Evolutionary conservation across 2,888 invertebrate species (phyloP).

Genomic region (Plutella xylostella): DNA sequence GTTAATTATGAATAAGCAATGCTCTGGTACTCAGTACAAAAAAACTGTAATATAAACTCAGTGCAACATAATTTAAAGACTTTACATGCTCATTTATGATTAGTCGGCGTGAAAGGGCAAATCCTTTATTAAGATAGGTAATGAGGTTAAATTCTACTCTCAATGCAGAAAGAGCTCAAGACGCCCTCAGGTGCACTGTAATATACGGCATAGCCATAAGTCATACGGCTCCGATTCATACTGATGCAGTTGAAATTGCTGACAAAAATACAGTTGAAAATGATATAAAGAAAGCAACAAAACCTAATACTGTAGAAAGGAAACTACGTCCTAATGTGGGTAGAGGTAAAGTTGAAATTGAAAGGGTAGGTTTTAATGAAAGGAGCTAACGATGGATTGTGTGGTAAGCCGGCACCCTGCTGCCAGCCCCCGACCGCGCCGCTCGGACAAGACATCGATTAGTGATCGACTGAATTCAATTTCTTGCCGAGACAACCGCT

Average conservation of each 20-base stretch:
- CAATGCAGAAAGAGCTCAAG: slow-evolving; percentile 35
- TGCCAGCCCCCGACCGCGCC: slow-evolving; percentile 66
- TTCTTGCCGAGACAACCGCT: slow-evolving; percentile 61
- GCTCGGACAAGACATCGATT: slow-evolving; percentile 70
- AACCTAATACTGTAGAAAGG: slow-evolving; percentile 42
- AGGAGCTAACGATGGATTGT: slow-evolving; percentile 71
- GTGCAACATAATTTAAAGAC: slow-evolving; percentile 67
- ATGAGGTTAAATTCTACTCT: slow-evolving; percentile 60
- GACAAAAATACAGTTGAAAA: slow-evolving; percentile 65
- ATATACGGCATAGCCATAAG: slow-evolving; percentile 40
- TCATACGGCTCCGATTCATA: slow-evolving; percentile 40
- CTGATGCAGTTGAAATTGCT: slow-evolving; percentile 36
- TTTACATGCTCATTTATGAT: slow-evolving; percentile 70
- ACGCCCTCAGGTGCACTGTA: slow-evolving; percentile 28
- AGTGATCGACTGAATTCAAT: slow-evolving; percentile 71
- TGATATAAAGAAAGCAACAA: slow-evolving; percentile 58
- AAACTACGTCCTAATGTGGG: slow-evolving; percentile 44
- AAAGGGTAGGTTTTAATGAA: slow-evolving; percentile 54
- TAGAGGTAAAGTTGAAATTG: slow-evolving; percentile 53
- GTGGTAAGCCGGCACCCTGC: slow-evolving; percentile 71
- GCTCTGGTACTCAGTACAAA: slow-evolving; percentile 44
- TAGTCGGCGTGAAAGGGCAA: slow-evolving; percentile 70
- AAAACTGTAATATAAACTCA: slow-evolving; percentile 57
- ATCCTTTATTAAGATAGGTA: slow-evolving; percentile 71
- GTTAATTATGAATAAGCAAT: slow-evolving; percentile 67